Evolutionary conservation across 2,113 vertebrate genomes (phyloP).

Genomic region (Melanerpes formicivorus): DNA sequence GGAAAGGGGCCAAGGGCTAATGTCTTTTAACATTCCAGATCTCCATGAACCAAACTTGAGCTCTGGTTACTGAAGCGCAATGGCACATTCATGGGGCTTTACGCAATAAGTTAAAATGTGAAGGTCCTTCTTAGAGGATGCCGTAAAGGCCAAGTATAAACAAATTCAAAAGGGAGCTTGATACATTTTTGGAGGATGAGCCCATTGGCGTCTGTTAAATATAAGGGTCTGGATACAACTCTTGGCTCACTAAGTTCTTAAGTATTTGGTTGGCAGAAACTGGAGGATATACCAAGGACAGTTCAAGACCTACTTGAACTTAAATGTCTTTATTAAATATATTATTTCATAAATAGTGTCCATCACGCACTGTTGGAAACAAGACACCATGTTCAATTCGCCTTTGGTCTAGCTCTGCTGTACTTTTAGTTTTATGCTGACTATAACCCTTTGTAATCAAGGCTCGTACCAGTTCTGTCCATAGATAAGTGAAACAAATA

Average conservation of each 20-base stretch:
- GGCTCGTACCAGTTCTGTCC: background rate
- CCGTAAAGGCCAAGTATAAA: background rate
- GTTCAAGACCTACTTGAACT: background rate
- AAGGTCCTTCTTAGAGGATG: background rate
- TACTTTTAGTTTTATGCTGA: background rate
- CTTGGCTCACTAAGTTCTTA: background rate
- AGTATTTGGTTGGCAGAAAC: background rate
- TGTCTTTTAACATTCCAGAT: background rate
- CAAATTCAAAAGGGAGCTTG: background rate
- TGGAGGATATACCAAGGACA: background rate
- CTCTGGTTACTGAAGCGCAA: background rate
- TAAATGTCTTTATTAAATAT: background rate
- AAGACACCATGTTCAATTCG: background rate
- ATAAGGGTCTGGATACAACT: background rate
- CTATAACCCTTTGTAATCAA: background rate
- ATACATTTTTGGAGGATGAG: background rate
- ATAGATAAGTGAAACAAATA: background rate
- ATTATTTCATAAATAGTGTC: background rate
- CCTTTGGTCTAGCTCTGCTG: background rate
- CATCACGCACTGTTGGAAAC: background rate
- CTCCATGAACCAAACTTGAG: background rate
- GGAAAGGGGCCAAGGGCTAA: background rate
- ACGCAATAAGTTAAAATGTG: background rate
- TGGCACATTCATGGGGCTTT: background rate
- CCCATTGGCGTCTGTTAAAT: background rate